A percentile compares a stretch with the other conserved stretches of the same genome.
Conservation (phyloP, 2,797 vertebrate genomes). For the Monodelphis domestica region DNA sequence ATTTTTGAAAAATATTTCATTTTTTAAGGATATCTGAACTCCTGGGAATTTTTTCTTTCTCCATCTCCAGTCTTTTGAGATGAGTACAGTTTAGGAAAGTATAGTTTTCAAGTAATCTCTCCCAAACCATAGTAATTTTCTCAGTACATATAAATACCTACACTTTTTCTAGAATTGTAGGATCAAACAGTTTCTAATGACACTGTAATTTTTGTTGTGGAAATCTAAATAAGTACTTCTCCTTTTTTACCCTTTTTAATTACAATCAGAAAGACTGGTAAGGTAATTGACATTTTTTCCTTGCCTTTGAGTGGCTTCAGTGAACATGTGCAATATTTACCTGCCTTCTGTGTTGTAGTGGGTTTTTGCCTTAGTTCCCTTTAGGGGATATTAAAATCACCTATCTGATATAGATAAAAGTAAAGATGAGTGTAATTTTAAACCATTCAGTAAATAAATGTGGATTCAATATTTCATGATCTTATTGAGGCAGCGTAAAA, state of each 20-base stretch:
- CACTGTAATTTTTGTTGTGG: slow-evolving; percentile 50
- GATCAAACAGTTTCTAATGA: slow-evolving; percentile 48
- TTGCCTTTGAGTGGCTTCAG: background rate
- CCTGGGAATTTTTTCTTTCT: slow-evolving; percentile 31
- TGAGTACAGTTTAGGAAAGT: slow-evolving; percentile 35
- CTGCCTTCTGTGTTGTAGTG: background rate
- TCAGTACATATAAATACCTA: slow-evolving; percentile 4
- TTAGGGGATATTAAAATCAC: background rate
- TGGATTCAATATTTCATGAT: background rate
- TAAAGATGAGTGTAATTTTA: background rate
- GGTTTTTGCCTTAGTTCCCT: background rate
- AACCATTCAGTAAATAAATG: background rate
- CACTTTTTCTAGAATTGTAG: slow-evolving; percentile 27
- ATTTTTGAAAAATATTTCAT: background rate
- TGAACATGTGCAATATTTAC: slow-evolving; percentile 3
- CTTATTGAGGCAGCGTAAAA: background rate
- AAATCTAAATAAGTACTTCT: slow-evolving; percentile 52
- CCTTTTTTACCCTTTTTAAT: slow-evolving; percentile 28
- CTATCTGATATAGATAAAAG: slow-evolving; percentile 9
- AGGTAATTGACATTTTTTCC: background rate
- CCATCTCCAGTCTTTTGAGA: background rate
- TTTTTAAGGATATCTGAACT: background rate
- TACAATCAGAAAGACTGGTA: slow-evolving; percentile 22
- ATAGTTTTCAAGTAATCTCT: slow-evolving; percentile 1
- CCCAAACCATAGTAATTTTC: slow-evolving; percentile 27